Conservation (phyloP, 2,797 vertebrate species). For the Xyrichtys novacula region DNA sequence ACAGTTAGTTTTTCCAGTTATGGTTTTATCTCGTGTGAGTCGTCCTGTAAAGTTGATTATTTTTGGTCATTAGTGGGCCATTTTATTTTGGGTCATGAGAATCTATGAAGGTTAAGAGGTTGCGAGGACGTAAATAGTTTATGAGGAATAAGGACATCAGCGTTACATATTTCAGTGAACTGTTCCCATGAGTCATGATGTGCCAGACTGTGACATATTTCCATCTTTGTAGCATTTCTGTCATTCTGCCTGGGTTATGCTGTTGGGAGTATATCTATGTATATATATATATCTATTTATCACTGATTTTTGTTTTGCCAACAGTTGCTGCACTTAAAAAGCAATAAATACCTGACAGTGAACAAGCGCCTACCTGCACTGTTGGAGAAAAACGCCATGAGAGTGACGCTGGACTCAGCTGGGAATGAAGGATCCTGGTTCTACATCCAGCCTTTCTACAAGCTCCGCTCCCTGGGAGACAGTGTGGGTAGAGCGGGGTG, state of each 20-base stretch:
- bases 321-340: conserved; percentile 97
- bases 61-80: conserved; percentile 15
- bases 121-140: conserved; percentile 10
- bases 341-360: conserved; percentile 98
- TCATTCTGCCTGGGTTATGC: conserved; percentile 19
- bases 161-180: conserved; percentile 21
- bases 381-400: conserved; percentile 98
- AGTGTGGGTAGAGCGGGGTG: conserved; percentile 85
- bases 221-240: background rate
- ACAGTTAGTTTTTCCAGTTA: background rate
- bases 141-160: conserved; percentile 4
- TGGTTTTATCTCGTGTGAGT: conserved; percentile 6
- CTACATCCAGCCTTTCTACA: conserved; percentile 99
- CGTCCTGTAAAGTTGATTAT: conserved; percentile 11
- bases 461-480: conserved; percentile 96
- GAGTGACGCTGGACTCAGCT: conserved; percentile 95
- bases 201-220: conserved; percentile 37
- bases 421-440: conserved; percentile 99
- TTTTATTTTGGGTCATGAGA: conserved; percentile 39
- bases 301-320: conserved; percentile 9
- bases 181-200: conserved; percentile 6
- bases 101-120: conserved; percentile 14
- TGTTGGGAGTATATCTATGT: background rate
- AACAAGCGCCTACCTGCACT: conserved; percentile 97
- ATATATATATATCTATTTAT: no score